Conservation (phyloP, 2,888 invertebrate species). For the Hydrotaea cyrtoneurina region DNA sequence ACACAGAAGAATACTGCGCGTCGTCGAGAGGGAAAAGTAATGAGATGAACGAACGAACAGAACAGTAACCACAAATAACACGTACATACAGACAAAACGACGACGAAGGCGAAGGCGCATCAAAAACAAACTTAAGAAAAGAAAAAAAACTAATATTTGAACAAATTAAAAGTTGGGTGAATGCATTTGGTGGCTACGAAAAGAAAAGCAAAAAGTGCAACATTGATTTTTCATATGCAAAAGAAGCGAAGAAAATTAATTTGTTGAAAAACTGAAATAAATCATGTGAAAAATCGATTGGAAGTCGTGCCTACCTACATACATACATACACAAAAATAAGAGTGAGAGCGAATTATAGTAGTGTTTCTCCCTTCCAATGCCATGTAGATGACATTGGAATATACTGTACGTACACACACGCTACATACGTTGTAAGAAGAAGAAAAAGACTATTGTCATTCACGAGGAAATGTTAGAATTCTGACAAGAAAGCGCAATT, state of each 20-base stretch:
- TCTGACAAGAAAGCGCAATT: slow-evolving; percentile 63
- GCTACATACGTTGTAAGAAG: slow-evolving; percentile 46
- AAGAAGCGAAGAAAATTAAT: slow-evolving; percentile 25
- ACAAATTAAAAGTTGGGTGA: not conserved
- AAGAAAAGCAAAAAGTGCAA: not conserved
- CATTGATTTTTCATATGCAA: slow-evolving; percentile 1
- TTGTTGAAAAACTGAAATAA: slow-evolving; percentile 43
- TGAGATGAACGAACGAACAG: not conserved
- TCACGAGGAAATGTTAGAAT: slow-evolving; percentile 56
- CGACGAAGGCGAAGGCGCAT: not conserved
- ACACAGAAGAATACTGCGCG: not conserved
- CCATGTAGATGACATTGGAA: slow-evolving; percentile 68
- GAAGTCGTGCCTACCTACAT: slow-evolving; percentile 70
- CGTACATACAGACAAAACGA: slow-evolving; percentile 15
- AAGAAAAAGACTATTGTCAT: slow-evolving; percentile 36
- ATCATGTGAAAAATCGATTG: slow-evolving; percentile 80
- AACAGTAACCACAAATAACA: slow-evolving; percentile 4
- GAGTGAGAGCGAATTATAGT: slow-evolving; percentile 17
- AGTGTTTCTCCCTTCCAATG: slow-evolving; percentile 62
- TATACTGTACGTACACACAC: slow-evolving; percentile 51
- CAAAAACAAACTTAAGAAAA: not conserved
- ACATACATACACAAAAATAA: slow-evolving; percentile 25
- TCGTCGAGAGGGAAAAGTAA: slow-evolving; percentile 9
- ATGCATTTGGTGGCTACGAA: not conserved
- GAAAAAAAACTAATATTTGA: not conserved